Evolutionary conservation across 2,113 vertebrate genomes (phyloP).

Genomic region (Corythornis vintsioides): DNA sequence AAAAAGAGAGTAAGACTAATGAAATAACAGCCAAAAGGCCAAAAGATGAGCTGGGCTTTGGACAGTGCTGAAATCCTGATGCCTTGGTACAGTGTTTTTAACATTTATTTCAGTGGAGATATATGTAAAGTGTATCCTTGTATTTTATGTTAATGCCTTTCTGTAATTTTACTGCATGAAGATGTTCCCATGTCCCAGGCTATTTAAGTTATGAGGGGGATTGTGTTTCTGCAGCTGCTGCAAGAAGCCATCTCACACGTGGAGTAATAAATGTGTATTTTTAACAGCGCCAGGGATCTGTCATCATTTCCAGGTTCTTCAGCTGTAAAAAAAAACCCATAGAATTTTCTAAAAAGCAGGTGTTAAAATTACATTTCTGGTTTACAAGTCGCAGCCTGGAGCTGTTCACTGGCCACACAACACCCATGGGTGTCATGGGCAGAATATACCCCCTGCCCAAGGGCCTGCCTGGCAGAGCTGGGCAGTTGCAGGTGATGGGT

Average conservation of each 20-base stretch:
- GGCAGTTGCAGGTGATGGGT: no score
- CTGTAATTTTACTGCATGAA: slow-evolving; percentile 57
- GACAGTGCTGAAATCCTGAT: neutral
- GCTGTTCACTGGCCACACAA: accelerated
- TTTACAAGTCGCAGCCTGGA: neutral
- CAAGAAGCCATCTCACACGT: neutral
- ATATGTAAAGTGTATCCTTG: slow-evolving; percentile 22
- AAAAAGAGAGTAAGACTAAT: neutral
- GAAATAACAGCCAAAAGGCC: neutral
- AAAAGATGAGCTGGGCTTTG: neutral
- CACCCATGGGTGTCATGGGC: neutral
- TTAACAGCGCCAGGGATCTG: neutral
- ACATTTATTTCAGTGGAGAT: neutral
- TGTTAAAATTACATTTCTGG: neutral
- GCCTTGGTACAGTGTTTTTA: slow-evolving; percentile 1
- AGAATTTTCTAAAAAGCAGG: no score
- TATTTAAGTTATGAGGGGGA: neutral
- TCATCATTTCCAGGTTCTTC: neutral
- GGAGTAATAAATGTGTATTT: slow-evolving; percentile 68
- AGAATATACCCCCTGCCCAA: accelerated
- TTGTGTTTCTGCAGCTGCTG: slow-evolving; percentile 31
- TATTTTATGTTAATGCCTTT: slow-evolving; percentile 33
- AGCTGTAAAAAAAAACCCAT: no score
- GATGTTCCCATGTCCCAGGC: neutral
- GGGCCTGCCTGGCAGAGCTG: neutral